Conservation (phyloP, 2,113 vertebrate species). For the Psophia crepitans region DNA sequence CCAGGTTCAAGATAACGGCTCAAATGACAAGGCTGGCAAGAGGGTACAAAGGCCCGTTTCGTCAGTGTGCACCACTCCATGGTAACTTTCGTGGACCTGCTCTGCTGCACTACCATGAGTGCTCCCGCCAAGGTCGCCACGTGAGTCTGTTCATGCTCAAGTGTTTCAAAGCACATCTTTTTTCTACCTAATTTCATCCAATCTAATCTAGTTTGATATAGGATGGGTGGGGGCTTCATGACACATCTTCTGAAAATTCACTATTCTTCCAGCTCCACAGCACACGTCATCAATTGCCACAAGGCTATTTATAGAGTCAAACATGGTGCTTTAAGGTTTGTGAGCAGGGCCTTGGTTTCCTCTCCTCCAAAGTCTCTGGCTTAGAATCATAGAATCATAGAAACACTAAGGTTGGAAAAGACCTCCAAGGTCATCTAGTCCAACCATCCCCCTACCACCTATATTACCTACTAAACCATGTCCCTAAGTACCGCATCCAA, state of each 20-base stretch:
- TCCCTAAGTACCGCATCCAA: no score
- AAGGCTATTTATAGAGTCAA: background rate
- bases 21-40: background rate
- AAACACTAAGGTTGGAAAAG: no score
- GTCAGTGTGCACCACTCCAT: background rate
- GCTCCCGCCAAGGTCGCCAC: background rate
- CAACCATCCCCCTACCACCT: no score
- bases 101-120: background rate
- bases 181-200: background rate
- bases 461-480: no score
- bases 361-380: background rate
- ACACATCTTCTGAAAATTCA: constrained; percentile 24
- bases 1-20: background rate
- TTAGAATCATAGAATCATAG: no score
- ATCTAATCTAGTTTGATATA: background rate
- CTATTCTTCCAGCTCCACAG: background rate
- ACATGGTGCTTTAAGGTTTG: background rate
- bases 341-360: background rate
- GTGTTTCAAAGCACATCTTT: background rate
- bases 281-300: background rate
- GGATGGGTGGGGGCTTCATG: background rate
- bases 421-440: no score
- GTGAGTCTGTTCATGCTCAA: background rate
- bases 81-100: background rate
- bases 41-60: background rate